These are phyloP conservation scores for Boloria euphrosyne DNA, from an alignment of 2,888 invertebrate species.

Conservation along the genomic window DNA sequence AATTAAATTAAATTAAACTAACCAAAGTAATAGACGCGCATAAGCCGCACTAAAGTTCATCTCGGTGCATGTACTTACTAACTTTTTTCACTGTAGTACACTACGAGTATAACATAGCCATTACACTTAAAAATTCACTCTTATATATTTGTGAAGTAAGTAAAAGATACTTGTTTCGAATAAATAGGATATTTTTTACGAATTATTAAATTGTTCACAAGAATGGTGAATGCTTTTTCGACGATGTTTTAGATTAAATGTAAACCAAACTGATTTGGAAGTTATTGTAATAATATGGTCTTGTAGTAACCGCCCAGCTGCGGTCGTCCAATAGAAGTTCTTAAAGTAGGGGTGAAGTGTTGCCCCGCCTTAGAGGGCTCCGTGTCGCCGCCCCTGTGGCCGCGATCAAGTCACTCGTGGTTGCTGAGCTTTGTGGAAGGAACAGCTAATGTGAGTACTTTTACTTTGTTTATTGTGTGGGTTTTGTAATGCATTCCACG, in stretches of 20 bases:
- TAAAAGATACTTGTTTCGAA: no score
- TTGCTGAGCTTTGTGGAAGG: slow-evolving; percentile 31
- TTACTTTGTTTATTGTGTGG: slow-evolving; percentile 12
- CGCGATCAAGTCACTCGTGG: slow-evolving; percentile 43
- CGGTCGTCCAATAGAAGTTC: slow-evolving; percentile 51
- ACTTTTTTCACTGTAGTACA: no score
- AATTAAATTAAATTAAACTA: no score
- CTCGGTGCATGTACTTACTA: no score
- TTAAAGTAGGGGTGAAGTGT: slow-evolving; percentile 46
- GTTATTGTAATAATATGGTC: slow-evolving; percentile 45
- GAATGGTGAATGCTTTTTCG: neutral
- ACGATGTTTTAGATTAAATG: slow-evolving; percentile 17
- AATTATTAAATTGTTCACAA: no score
- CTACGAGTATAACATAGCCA: no score
- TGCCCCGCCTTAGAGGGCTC: slow-evolving; percentile 56
- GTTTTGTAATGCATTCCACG: no score
- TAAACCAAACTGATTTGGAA: slow-evolving; percentile 43
- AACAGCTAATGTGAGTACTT: slow-evolving; percentile 32
- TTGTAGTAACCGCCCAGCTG: slow-evolving; percentile 49
- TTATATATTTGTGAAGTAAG: no score
- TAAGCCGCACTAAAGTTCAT: no score
- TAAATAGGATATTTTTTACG: no score
- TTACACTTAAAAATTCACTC: no score
- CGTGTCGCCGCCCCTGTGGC: slow-evolving; percentile 48
- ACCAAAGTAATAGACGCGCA: no score